phyloP scores from a whole-genome alignment of 2,797 vertebrate species.

The Ctenopoma multispine region DNA sequence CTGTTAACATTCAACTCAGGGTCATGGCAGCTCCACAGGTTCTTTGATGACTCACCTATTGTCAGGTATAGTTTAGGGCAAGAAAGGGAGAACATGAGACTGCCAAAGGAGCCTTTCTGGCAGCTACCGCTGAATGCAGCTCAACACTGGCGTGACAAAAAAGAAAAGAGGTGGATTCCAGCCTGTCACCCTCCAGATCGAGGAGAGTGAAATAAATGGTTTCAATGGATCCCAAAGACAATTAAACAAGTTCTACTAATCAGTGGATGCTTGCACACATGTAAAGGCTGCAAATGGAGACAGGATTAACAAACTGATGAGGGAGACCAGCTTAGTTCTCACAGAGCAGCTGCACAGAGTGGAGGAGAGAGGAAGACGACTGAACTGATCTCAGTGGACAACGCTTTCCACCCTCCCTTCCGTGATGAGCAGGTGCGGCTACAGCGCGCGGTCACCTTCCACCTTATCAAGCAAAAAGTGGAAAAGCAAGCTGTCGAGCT shows the following conservation, averaged over 20 bases:
- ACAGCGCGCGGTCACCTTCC: constrained; percentile 7
- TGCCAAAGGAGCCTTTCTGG: constrained; percentile 13
- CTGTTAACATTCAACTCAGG: constrained; percentile 53
- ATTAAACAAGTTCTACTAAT: constrained; percentile 46
- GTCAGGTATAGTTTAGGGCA: constrained; percentile 28
- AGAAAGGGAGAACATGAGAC: constrained; percentile 18
- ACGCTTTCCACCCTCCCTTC: background rate
- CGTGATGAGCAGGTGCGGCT: background rate
- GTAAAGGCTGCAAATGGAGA: constrained; percentile 17
- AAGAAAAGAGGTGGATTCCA: constrained; percentile 35
- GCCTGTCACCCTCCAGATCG: constrained; percentile 5
- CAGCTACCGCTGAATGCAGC: constrained; percentile 9
- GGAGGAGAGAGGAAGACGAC: constrained; percentile 6
- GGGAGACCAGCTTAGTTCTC: constrained; percentile 1
- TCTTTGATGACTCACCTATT: constrained; percentile 53
- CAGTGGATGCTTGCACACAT: constrained; percentile 35
- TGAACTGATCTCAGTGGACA: constrained; percentile 14
- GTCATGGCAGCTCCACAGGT: constrained; percentile 41
- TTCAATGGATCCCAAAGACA: constrained; percentile 38
- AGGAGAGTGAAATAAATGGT: constrained; percentile 25
- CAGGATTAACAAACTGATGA: constrained; percentile 19
- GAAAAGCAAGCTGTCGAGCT: constrained; percentile 25
- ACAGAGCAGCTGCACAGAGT: constrained; percentile 11
- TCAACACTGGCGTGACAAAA: constrained; percentile 34
- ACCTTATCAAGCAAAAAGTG: constrained; percentile 6